Percentiles rank a stretch among this genome's conserved stretches.
These are phyloP conservation scores for Heliconius hewitsoni DNA, from an alignment of 1,140 invertebrate species.

Conservation along the genomic window DNA sequence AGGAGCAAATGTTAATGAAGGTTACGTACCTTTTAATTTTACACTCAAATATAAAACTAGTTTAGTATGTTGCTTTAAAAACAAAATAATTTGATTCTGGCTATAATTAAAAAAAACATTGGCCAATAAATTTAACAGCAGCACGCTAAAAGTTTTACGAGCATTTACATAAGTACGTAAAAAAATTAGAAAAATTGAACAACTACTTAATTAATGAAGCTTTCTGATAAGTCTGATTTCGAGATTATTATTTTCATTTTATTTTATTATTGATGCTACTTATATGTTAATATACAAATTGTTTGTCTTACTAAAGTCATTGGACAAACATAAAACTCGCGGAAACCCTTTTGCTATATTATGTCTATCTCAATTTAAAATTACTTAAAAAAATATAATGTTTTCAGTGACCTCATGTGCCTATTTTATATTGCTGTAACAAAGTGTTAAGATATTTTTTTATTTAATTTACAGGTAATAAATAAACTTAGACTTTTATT, in stretches of 20 bases:
- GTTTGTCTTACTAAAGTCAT: neutral
- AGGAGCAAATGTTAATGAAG: slow-evolving; percentile 4
- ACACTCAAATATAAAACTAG: slow-evolving; percentile 3
- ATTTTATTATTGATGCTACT: neutral
- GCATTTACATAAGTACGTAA: neutral
- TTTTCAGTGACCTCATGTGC: neutral
- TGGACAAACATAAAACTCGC: neutral
- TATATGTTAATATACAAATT: neutral
- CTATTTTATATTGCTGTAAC: neutral
- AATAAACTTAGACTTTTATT: neutral
- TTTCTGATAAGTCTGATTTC: too few relatives aligned
- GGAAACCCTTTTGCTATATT: neutral
- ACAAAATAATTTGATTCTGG: neutral
- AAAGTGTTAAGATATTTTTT: too few relatives aligned
- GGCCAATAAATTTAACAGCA: neutral
- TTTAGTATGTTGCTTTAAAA: slow-evolving; percentile 10
- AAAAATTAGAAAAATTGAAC: neutral
- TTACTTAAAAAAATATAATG: neutral
- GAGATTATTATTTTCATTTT: neutral
- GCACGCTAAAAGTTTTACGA: too few relatives aligned
- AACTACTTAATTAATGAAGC: too few relatives aligned
- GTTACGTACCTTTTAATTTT: slow-evolving; percentile 11
- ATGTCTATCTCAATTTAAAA: neutral
- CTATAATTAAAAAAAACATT: neutral
- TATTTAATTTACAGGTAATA: neutral